These are phyloP conservation scores for Drosophila arawakana DNA, from an alignment of 1,140 invertebrate genomes.

Conservation along the genomic window DNA sequence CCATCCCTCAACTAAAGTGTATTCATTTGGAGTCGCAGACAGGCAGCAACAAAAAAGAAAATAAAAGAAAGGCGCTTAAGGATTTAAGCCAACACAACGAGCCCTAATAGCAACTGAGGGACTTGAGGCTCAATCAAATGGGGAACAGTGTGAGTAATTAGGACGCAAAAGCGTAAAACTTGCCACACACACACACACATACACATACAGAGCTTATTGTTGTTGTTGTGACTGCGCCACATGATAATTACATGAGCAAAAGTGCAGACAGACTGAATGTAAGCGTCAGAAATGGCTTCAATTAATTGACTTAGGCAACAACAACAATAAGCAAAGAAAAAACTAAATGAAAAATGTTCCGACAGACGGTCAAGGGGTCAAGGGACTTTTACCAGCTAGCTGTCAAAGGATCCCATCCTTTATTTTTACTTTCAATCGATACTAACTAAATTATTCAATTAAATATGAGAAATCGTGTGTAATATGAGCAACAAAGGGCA, in stretches of 20 bases:
- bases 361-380: slow-evolving; percentile 13
- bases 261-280: slow-evolving; percentile 25
- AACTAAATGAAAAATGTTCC: slow-evolving; percentile 3
- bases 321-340: slow-evolving; percentile 2
- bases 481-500: too few species aligned
- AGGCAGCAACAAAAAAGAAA: slow-evolving; percentile 35
- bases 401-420: neutral
- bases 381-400: slow-evolving; percentile 2
- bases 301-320: slow-evolving; percentile 61
- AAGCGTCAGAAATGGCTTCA: slow-evolving; percentile 60
- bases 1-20: slow-evolving; percentile 11
- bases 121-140: slow-evolving; percentile 14
- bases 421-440: slow-evolving; percentile 2
- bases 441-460: neutral
- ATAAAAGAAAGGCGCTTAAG: slow-evolving; percentile 57
- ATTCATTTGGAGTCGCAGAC: slow-evolving; percentile 31
- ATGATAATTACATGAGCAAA: slow-evolving; percentile 56
- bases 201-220: neutral
- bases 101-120: slow-evolving; percentile 11
- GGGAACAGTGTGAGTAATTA: slow-evolving; percentile 68
- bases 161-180: slow-evolving; percentile 67
- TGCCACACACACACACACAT: slow-evolving; percentile 17
- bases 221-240: slow-evolving; percentile 21
- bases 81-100: slow-evolving; percentile 55
- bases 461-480: neutral